Percentiles rank a stretch among this genome's conserved stretches.
Evolutionary conservation across 2,797 vertebrate species (phyloP).

Genomic region (Hydrophis major): DNA sequence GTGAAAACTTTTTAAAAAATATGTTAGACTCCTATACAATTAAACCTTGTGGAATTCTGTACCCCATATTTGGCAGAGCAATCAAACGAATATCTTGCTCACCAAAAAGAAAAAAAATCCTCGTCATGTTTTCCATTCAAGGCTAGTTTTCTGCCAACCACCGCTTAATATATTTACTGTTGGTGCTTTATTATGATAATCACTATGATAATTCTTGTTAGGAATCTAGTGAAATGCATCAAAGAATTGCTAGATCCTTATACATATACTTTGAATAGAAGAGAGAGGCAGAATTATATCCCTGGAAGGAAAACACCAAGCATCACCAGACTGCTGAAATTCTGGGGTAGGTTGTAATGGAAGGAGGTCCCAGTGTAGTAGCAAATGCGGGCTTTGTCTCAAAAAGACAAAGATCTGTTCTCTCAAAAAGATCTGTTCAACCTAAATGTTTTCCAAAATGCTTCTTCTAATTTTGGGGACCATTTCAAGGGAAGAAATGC

Average conservation of each 20-base stretch:
- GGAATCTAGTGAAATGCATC: neutral
- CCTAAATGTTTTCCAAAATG: neutral
- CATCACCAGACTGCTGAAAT: neutral
- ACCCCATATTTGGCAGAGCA: neutral
- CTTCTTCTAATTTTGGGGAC: neutral
- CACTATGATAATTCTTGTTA: neutral
- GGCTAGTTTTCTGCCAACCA: neutral
- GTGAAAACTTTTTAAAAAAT: no score
- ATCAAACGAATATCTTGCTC: neutral
- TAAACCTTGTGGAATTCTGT: neutral
- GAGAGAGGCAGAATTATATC: neutral
- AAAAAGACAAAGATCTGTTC: neutral
- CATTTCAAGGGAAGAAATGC: neutral
- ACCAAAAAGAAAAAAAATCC: neutral
- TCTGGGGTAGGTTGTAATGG: neutral
- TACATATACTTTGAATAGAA: neutral
- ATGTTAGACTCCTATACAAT: neutral
- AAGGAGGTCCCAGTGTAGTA: neutral
- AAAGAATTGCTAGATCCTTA: neutral
- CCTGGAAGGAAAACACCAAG: neutral
- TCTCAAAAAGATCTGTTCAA: neutral
- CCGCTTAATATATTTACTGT: neutral
- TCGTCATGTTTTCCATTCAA: neutral
- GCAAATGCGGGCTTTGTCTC: neutral
- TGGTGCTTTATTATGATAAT: neutral